Base-by-base conservation (phyloP, 2,888 invertebrate species). In the Pheosia tremula region DNA sequence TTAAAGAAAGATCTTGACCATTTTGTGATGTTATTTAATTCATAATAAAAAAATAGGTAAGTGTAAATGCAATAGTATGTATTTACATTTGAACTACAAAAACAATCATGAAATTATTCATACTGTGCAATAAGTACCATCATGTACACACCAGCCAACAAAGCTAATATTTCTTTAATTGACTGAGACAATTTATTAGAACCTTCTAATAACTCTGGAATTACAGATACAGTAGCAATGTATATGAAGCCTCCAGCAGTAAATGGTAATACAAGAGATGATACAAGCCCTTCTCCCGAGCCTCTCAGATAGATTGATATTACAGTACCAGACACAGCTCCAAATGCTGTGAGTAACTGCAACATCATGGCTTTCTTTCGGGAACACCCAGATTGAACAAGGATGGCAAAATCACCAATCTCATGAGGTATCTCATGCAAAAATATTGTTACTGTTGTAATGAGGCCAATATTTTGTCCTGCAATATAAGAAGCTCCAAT, bases 181-280 rank as follows among this genome's bases (percentile, higher is more conserved):
- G 98, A 98, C 85, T 99, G 99, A 82, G 96, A 95, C 60, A 98
- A 95, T 81, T 97, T 97, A 5, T 95, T 96, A n/a, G 96, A 95
- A 80, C 98, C 98, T 84, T 98, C 97, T 71, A 99, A 94, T 56
- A 99, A 94, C 90, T 99, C 99, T 8, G 99, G 99, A 83, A 99
- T 97, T 37, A 99, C 98, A 68, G 99, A 99, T 0, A 99, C 99
- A 24, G 99, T 98, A 36, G 99, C 99, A 79, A 99, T 99, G 88
- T 99, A 99, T 86, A 99, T 99, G 86, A 99, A 99, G n/a, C 99
- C 99, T 69, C 98, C 99, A 54, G 99, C 99, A 38, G 99, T 99
- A 79, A 99, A 99, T 11, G 99, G 99, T 62, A 99, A 93, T 60
- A 99, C 97, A 96, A 99, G 98, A 6, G 96, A 95, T 9, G 97